Evolutionary conservation across 2,113 vertebrate species (phyloP).

Genomic region (Conger conger): DNA sequence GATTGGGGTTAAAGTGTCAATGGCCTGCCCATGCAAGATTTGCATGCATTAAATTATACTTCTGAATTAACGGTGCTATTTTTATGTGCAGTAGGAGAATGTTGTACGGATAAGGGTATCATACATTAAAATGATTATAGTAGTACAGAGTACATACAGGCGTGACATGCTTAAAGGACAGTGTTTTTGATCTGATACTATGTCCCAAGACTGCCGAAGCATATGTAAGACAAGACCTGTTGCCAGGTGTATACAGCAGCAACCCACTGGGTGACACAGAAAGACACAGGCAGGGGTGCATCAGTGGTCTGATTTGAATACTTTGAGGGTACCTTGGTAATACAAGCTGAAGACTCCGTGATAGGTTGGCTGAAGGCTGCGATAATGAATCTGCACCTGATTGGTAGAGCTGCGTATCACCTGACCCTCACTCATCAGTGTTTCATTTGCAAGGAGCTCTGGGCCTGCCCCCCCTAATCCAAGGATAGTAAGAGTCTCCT

Average conservation of each 20-base stretch:
- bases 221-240: not conserved
- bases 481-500: constrained; percentile 81
- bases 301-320: not conserved
- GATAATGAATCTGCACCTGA: constrained; percentile 83
- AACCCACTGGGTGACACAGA: not conserved
- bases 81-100: not conserved
- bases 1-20: not conserved
- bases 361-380: constrained; percentile 75
- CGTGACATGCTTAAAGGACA: not conserved
- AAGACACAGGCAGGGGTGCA: not conserved
- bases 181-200: not conserved
- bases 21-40: not conserved
- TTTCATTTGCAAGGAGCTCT: constrained; percentile 83
- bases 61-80: not conserved
- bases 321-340: constrained; percentile 81
- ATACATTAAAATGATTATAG: not conserved
- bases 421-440: constrained; percentile 84
- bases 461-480: constrained; percentile 73
- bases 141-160: not conserved
- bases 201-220: not conserved
- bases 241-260: not conserved
- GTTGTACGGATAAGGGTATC: not conserved
- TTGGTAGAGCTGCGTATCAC: constrained; percentile 89
- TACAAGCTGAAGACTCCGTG: constrained; percentile 82
- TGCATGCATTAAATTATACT: not conserved